phyloP scores from a whole-genome alignment of 2,113 vertebrate genomes.

The Tachycineta bicolor region DNA sequence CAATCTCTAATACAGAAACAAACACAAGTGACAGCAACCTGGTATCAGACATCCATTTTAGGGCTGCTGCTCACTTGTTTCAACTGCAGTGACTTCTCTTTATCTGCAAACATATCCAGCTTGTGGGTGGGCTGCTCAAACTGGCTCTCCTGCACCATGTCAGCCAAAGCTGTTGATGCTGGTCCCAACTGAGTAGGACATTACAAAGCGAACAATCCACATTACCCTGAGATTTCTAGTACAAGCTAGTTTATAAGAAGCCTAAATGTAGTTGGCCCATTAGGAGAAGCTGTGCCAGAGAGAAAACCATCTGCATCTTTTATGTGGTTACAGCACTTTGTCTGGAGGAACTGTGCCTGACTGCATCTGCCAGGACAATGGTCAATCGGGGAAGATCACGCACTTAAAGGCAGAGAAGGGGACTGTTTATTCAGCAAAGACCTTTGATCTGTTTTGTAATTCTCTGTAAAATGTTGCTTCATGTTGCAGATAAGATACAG shows the following conservation, averaged over 20 bases:
- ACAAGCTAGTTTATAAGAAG: not conserved
- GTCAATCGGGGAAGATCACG: not conserved
- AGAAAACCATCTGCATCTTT: not conserved
- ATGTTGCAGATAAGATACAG: slow-evolving; percentile 25
- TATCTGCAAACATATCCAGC: not conserved
- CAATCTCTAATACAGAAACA: no score
- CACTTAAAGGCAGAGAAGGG: not conserved
- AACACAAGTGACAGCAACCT: not conserved
- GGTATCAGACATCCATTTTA: not conserved
- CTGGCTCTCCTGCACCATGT: not conserved
- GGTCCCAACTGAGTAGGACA: rapidly evolving
- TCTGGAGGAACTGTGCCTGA: not conserved
- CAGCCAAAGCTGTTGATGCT: not conserved
- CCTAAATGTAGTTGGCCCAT: not conserved
- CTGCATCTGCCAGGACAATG: not conserved
- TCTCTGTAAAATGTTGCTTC: slow-evolving; percentile 35
- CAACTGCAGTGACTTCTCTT: not conserved
- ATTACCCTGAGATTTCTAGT: not conserved
- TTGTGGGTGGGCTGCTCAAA: not conserved
- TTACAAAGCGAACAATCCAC: not conserved
- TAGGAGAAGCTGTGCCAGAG: not conserved
- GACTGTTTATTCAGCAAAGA: slow-evolving; percentile 39
- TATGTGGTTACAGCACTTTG: not conserved
- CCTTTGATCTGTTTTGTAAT: slow-evolving; percentile 56
- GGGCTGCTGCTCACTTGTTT: not conserved